These are phyloP conservation scores for Sceloporus undulatus DNA, from an alignment of 2,113 vertebrate genomes.

Conservation along the genomic window DNA sequence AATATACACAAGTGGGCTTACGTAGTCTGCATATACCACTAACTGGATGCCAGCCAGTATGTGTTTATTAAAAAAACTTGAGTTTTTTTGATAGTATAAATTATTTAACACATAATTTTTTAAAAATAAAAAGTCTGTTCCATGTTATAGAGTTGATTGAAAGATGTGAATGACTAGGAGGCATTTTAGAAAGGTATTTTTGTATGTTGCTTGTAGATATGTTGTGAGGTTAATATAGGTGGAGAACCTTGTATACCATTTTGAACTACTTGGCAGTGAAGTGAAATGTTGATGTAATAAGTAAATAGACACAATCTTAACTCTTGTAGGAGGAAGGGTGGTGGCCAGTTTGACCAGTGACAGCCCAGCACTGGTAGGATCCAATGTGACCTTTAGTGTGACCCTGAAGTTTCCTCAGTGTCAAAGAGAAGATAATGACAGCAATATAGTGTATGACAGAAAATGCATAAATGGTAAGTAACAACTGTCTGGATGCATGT, in stretches of 20 bases:
- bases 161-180: not conserved
- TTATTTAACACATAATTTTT: no score
- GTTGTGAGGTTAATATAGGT: not conserved
- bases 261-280: not conserved
- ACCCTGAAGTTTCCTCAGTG: slow-evolving; percentile 88
- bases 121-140: not conserved
- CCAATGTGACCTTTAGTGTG: slow-evolving; percentile 86
- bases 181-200: not conserved
- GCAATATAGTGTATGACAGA: slow-evolving; percentile 85
- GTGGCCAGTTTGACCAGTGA: slow-evolving; percentile 85
- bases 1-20: no score
- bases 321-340: slow-evolving; percentile 79
- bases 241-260: not conserved
- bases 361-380: slow-evolving; percentile 92
- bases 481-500: not conserved
- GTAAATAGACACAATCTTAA: slow-evolving; percentile 22
- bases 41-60: no score
- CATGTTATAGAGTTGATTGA: not conserved
- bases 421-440: slow-evolving; percentile 85
- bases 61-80: no score
- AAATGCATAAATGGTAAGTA: slow-evolving; percentile 86
- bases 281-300: not conserved
- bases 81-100: no score
- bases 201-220: not conserved
- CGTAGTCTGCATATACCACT: no score